Evolutionary conservation across 2,797 vertebrate species (phyloP), one percentile per base, ranked within the genome.

Genomic region (Spinus pinus): DNA sequence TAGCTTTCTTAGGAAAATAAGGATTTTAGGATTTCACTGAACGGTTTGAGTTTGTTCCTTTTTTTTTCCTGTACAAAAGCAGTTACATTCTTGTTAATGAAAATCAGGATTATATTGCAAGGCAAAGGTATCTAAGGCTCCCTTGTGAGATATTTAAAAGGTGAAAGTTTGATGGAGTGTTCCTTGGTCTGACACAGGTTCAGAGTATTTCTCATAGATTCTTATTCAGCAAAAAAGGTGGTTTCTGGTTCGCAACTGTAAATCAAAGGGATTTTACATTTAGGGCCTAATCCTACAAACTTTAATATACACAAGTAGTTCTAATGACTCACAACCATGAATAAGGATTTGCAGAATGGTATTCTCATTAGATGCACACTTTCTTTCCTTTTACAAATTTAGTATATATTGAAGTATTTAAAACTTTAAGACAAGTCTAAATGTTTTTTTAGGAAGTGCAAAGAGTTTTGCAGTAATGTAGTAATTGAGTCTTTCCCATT

Each of bases 141-240:
- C 94, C 95, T 92, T 93, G 93, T 95, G 94, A 94, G 90, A 90
- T 94, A 87, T 94, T 95, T 96, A 93, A 95, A 95, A 97, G 93
- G 90, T 95, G 95, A 97, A 96, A 95, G 95, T 92, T 96, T 97
- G 95, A 95, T 95, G 86, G 61, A 87, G 84, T 95, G 93, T 94
- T 95, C 81, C 81, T 95, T 87, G 83, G 71, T 93, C 90, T 95
- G 92, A 94, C 81, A 92, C 31, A 85, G 62, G 79, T 95, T 95
- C 60, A 78, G 81, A 74, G 65, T 65, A 78, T 95, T 95, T 95
- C 84, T 95, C 30, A 50, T 93, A 81, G 86, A 47, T 89, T 91
- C 61, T 93, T 89, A 85, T 74, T 93, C 57, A 86, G 88, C 15
- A 82, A 73, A 93, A 90, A 70, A 61, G 15, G 78, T 46, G 6